Base-by-base conservation (phyloP, 2,113 vertebrate species). In the Lophius piscatorius region DNA sequence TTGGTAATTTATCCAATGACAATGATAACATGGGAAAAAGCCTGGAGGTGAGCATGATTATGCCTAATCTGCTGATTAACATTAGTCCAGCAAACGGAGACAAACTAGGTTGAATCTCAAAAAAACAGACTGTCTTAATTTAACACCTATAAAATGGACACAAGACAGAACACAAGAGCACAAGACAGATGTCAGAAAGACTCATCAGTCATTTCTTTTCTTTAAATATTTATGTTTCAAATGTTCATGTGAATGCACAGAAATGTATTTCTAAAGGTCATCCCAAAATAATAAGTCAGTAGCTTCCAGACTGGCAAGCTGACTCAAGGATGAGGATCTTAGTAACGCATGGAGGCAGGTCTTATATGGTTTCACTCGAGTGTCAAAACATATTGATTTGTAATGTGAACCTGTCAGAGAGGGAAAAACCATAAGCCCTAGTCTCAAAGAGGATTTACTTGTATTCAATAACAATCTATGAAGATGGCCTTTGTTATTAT, bases 341-440 rank as follows among this genome's bases (percentile, higher is more conserved):
- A 50, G 18, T 60, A 63, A 78, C 48, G 56, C 35, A 45, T 36
- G 22, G 52, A 41, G 56, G 63, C 68, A 75, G 52, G 34, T 54
- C 54, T 58, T 71, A 49, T 56, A 74, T 63, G 73, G 54, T 63
- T 64, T 81, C 55, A 70, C 69, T 55, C 54, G 24, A 38, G 75
- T 71, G 54, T 85, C 73, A 82, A 81, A 87, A 87, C 83, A 67
- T 81, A 87, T 81, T 76, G 76, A 85, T 84, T 62, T 76, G 73
- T 68, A 77, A 78, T 40, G 42, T 44, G 52, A 72, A 62, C 26
- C 62, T 35, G 50, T 40, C 56, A 54, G 39, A 24, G 60, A 44
- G 51, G 54, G 47, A 39, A 68, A 76, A 81, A 81, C 60, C 70
- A 62, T 63, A 56, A 84, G 31, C 70, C 47, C 8, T 39, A 23